These are phyloP conservation scores for Microctonus aethiopoides DNA, from an alignment of 2,888 invertebrate species.

Conservation along the genomic window DNA sequence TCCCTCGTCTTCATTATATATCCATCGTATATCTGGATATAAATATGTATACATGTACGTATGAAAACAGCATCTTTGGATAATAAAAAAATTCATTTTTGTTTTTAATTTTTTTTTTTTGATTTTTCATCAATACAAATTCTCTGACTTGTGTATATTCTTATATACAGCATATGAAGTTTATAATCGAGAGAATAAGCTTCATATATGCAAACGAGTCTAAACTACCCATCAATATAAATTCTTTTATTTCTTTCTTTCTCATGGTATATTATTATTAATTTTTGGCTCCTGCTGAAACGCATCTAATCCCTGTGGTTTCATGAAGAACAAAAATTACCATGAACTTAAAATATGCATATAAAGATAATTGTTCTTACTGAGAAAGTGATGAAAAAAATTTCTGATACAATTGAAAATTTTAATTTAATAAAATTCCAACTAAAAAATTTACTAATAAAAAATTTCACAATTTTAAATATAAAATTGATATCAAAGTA, in stretches of 20 bases:
- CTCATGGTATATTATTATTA: not conserved
- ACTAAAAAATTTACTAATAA: not conserved
- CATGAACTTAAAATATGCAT: not conserved
- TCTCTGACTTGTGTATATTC: too few species aligned
- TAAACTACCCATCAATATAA: not conserved
- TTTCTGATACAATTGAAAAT: not conserved
- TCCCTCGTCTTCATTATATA: too few species aligned
- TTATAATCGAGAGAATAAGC: not conserved
- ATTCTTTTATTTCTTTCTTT: not conserved
- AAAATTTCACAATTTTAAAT: too few species aligned
- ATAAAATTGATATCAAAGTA: too few species aligned
- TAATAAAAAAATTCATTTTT: too few species aligned
- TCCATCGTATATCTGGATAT: not conserved
- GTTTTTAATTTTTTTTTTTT: too few species aligned
- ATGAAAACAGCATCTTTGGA: too few species aligned
- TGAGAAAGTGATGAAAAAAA: not conserved
- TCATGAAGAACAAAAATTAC: not conserved
- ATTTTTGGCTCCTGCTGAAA: not conserved
- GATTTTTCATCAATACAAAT: too few species aligned
- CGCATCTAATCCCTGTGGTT: not conserved
- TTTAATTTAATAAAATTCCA: not conserved
- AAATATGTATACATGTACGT: not conserved
- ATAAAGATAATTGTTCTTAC: not conserved
- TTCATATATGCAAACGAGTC: slow-evolving; percentile 7
- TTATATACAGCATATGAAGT: too few species aligned